Evolutionary conservation across 2,113 vertebrate species (phyloP), one percentile per base, ranked within the genome.

Genomic region (Nerophis ophidion): DNA sequence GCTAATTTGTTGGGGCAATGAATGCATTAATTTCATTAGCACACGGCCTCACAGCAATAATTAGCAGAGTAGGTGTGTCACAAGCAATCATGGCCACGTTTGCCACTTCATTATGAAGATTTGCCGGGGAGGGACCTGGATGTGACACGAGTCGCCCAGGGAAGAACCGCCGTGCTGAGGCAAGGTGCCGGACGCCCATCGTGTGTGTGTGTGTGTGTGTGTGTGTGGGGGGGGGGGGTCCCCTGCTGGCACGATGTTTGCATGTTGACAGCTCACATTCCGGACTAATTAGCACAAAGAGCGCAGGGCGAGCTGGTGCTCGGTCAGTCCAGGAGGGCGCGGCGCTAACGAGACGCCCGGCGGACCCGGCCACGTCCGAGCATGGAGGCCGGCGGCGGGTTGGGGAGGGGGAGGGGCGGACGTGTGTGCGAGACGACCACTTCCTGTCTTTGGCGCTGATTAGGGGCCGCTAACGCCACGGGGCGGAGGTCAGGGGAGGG

Each of bases 1-100:
- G 95, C 92, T 98, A 98, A 98, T 98, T 93, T 94, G 94, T 94
- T 93, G 93, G 92, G 94, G 94, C 95, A 98, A 95, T 89, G 92
- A 94, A 95, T 96, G 93, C 94, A 94, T 98, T 97, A 94, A 95
- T 98, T 98, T 97, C 94, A 97, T 98, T 96, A 98, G 95, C 92
- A 94, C 94, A 95, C 94, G 92, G 92, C 97, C 97, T 98, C 92
- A 96, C 95, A 98, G 96, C 97, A 94, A 92, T 98, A 96, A 98
- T 98, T 97, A 98, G 91, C 92, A 95, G 94, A 94, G 96, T 97
- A 98, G 97, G 97, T 98, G 95, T 96, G 97, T 98, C 96, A 97
- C 91, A 95, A 96, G 89, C 70, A 87, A 99, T 97, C 94, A 98
- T 93, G 94, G 95, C 94, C 92, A 93, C 92, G 93, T 94, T 93